Evolutionary conservation across 2,888 invertebrate genomes (phyloP), one percentile per base, ranked within the genome.

Genomic region (Homarus gammarus): DNA sequence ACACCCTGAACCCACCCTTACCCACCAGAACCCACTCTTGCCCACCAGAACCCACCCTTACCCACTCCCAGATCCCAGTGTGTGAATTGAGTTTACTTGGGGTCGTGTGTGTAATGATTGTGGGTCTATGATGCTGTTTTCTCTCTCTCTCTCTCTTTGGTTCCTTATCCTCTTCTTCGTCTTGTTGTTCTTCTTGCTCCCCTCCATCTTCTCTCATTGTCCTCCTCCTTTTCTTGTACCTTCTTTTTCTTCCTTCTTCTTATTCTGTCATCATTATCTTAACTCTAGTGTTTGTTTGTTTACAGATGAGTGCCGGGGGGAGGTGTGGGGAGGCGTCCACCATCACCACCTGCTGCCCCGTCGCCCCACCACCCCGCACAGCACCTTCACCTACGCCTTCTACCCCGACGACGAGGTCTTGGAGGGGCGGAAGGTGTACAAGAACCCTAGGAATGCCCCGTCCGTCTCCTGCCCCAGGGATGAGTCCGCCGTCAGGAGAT

Each of bases 391-490:
- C 15, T 72, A n/a, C 31, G 2, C 72, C 6, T 31, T n/a, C 15
- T 31, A 31, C 72, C 72, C 15, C 31, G 83, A 91, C 56, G 88
- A 90, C 49, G 91, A 91, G 79, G 56, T 68, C 2, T 10, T 91
- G 40, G 88, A 87, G 31, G 91, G 88, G 27, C 68, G 84, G 27
- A 91, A 83, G 56, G 95, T 97, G 77, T 98, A 97, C 94, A 98
- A 97, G 94, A 97, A 98, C 94, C 97, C 97, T 0, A 94, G 97
- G 92, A 98, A 97, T 94, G 97, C 97, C 0, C 97, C 97, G 6
- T 97, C 97, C 15, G 96, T 96, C 0, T 95, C 96, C 93, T 98
- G 98, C 93, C 98, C 98, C 0, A 94, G 98, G 36, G 75, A 87
- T 38, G 87, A 87, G 10, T 61, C 38, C 6, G 81, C 87, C 75